These are phyloP conservation scores for Rhimphoctona megacephalus DNA, from an alignment of 2,888 invertebrate genomes.

Conservation along the genomic window DNA sequence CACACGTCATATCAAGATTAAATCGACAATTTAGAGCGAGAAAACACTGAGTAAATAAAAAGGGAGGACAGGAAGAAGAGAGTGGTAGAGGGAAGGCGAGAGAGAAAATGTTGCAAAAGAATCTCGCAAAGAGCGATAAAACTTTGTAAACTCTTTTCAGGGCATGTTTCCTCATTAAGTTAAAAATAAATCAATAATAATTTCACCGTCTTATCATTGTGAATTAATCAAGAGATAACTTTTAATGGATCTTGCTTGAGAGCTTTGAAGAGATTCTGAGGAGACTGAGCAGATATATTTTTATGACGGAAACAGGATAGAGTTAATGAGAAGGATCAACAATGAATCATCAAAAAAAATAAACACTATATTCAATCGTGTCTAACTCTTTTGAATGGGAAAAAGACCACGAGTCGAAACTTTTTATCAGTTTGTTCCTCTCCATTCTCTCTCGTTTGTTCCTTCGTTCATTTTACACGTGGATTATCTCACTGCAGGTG, in stretches of 20 bases:
- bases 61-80: neutral
- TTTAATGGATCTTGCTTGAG: conserved; percentile 40
- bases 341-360: conserved; percentile 44
- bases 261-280: conserved; percentile 25
- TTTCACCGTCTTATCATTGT: conserved; percentile 47
- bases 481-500: conserved; percentile 55
- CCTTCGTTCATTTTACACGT: conserved; percentile 35
- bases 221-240: conserved; percentile 59
- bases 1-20: conserved; percentile 55
- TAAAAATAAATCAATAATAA: conserved; percentile 60
- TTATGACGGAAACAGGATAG: conserved; percentile 48
- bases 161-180: conserved; percentile 26
- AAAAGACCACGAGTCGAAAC: neutral
- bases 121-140: conserved; percentile 27
- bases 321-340: conserved; percentile 48
- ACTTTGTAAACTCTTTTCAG: conserved; percentile 22
- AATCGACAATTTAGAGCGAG: conserved; percentile 49
- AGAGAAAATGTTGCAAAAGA: conserved; percentile 20
- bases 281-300: conserved; percentile 6
- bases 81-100: neutral
- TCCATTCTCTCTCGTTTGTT: conserved; percentile 37
- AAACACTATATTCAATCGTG: conserved; percentile 1
- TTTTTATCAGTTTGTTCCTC: conserved; percentile 40
- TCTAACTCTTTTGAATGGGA: neutral
- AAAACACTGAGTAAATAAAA: conserved; percentile 49